A percentile compares a stretch with the other conserved stretches of the same genome.
These are phyloP conservation scores for Polypedilum vanderplanki DNA, from an alignment of 1,140 invertebrate genomes.

Conservation along the genomic window DNA sequence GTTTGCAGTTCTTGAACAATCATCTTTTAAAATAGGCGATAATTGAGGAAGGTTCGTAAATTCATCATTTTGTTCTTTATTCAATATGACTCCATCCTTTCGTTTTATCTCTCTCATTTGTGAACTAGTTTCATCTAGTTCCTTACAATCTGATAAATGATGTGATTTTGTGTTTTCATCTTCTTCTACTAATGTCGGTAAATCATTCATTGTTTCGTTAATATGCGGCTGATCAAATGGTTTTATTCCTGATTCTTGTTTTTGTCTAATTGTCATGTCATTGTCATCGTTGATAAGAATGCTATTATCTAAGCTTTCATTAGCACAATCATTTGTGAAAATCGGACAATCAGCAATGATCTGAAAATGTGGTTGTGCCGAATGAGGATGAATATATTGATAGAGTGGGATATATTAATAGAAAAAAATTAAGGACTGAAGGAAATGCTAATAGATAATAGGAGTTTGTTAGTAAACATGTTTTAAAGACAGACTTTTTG, in stretches of 20 bases:
- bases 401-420: not conserved
- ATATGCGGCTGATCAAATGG: not conserved
- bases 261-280: too few relatives aligned
- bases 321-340: not conserved
- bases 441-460: not conserved
- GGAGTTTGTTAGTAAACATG: not conserved
- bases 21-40: not conserved
- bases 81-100: not conserved
- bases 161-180: conserved; percentile 17
- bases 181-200: not conserved
- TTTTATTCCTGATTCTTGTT: not conserved
- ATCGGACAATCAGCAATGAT: not conserved
- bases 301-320: conserved; percentile 1
- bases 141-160: conserved; percentile 5
- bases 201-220: not conserved
- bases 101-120: not conserved
- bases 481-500: not conserved
- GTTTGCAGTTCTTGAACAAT: conserved; percentile 37
- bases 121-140: not conserved
- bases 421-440: not conserved
- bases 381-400: conserved; percentile 10
- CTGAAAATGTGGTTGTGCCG: not conserved
- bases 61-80: not conserved
- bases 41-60: not conserved
- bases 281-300: not conserved